Percentiles rank a stretch among this genome's conserved stretches.
phyloP scores from a whole-genome alignment of 2,888 invertebrate species.

The Noctua janthina region DNA sequence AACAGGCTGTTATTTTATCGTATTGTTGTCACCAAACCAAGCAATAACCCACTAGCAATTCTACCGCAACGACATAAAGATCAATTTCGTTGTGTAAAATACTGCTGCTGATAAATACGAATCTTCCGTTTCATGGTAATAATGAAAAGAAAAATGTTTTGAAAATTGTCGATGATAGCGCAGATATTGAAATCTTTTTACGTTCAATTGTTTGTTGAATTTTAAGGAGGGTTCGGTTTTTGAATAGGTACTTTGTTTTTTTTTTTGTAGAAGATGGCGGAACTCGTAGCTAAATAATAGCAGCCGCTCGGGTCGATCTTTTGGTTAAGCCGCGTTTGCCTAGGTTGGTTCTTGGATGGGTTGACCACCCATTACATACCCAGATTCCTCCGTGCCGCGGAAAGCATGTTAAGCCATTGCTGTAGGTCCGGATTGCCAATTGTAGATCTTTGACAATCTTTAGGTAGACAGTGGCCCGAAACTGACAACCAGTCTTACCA shows the following conservation, averaged over 20 bases:
- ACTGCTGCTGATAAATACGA: not conserved
- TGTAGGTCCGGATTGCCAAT: too few species aligned
- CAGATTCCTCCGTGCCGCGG: too few species aligned
- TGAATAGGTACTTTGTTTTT: not conserved
- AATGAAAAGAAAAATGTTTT: constrained; percentile 21
- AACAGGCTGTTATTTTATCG: not conserved
- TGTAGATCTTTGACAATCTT: too few species aligned
- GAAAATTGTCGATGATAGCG: constrained; percentile 22
- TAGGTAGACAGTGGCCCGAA: too few species aligned
- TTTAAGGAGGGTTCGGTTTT: not conserved
- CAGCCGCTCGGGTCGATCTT: too few species aligned
- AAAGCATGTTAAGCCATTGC: too few species aligned
- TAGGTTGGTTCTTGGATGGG: too few species aligned
- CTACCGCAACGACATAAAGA: not conserved
- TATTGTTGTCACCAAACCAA: not conserved
- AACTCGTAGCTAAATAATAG: too few species aligned
- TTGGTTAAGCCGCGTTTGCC: too few species aligned
- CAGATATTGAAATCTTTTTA: constrained; percentile 1
- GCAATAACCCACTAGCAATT: not conserved
- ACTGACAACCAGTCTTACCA: too few species aligned
- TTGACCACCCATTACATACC: too few species aligned
- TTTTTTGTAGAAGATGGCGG: not conserved
- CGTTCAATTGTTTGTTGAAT: constrained; percentile 18
- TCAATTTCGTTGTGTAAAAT: not conserved
- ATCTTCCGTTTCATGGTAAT: not conserved